Conservation (phyloP, 2,888 invertebrate genomes). For the Galerucella calmariensis region DNA sequence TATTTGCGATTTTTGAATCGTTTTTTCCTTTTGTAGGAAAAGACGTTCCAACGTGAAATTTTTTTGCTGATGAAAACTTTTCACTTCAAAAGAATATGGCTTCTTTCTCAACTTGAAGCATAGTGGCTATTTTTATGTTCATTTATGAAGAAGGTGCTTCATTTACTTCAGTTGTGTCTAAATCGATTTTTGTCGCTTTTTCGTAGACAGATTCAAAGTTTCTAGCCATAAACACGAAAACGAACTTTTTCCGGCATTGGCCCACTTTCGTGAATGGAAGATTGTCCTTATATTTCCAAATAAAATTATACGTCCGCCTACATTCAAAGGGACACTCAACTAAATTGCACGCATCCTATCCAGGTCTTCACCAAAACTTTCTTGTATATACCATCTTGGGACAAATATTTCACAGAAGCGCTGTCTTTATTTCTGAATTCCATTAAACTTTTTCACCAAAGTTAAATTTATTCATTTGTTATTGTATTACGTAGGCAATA, state of each 20-base stretch:
- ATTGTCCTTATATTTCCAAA: slow-evolving; percentile 1
- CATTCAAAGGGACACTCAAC: slow-evolving; percentile 19
- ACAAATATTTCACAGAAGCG: slow-evolving; percentile 21
- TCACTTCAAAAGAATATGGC: too few relatives aligned
- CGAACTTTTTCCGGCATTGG: background rate
- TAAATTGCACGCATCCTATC: slow-evolving; percentile 7
- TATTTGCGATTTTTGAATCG: too few relatives aligned
- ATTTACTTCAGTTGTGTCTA: too few relatives aligned
- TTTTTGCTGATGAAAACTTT: too few relatives aligned
- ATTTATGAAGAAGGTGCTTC: background rate
- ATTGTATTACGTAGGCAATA: slow-evolving; percentile 34
- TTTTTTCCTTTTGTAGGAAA: too few relatives aligned
- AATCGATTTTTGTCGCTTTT: too few relatives aligned
- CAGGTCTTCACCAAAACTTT: slow-evolving; percentile 21
- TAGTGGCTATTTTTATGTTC: background rate
- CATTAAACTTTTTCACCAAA: slow-evolving; percentile 34
- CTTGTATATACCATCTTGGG: slow-evolving; percentile 15
- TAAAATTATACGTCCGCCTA: slow-evolving; percentile 4
- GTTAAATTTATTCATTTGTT: slow-evolving; percentile 36
- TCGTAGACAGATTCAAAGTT: background rate
- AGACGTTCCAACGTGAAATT: too few relatives aligned
- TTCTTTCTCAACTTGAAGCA: too few relatives aligned
- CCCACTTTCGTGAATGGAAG: background rate
- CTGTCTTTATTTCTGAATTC: slow-evolving; percentile 34
- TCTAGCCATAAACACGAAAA: background rate